Evolutionary conservation across 1,140 invertebrate genomes (phyloP).

Genomic region (Lethrus apterus): DNA sequence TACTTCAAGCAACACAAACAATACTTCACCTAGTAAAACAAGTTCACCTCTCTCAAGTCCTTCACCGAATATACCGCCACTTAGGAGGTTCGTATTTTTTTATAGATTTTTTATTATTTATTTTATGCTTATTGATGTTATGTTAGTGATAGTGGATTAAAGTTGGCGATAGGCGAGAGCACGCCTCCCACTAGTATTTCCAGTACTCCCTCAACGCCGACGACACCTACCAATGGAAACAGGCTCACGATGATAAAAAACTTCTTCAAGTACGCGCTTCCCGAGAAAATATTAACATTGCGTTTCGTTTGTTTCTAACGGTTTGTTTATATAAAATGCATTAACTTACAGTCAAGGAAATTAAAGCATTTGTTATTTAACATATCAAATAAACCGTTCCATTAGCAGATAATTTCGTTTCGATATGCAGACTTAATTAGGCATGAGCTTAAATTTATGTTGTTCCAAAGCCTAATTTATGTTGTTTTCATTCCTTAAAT

Average conservation of each 20-base stretch:
- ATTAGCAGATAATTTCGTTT: too few species aligned
- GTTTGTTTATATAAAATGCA: too few species aligned
- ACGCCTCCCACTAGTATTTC: conserved; percentile 24
- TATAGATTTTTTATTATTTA: not conserved
- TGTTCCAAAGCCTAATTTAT: too few species aligned
- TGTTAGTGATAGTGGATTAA: conserved; percentile 38
- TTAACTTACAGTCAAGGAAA: too few species aligned
- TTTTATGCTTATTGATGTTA: conserved; percentile 5
- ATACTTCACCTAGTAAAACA: conserved; percentile 29
- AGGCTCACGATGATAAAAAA: conserved; percentile 90
- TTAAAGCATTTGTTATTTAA: too few species aligned
- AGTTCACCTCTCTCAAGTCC: conserved; percentile 44
- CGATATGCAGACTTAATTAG: too few species aligned
- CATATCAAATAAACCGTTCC: too few species aligned
- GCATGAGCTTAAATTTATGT: too few species aligned
- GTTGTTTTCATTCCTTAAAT: too few species aligned
- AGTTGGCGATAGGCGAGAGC: conserved; percentile 41
- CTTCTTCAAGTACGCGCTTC: conserved; percentile 83
- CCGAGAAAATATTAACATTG: too few species aligned
- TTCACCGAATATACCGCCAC: conserved; percentile 45
- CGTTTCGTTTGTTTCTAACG: too few species aligned
- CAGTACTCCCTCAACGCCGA: conserved; percentile 48
- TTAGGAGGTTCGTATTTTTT: conserved; percentile 50
- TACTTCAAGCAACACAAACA: conserved; percentile 41
- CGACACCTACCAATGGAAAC: conserved; percentile 53